phyloP scores from a whole-genome alignment of 1,140 invertebrate species.

The Tenebrio molitor region DNA sequence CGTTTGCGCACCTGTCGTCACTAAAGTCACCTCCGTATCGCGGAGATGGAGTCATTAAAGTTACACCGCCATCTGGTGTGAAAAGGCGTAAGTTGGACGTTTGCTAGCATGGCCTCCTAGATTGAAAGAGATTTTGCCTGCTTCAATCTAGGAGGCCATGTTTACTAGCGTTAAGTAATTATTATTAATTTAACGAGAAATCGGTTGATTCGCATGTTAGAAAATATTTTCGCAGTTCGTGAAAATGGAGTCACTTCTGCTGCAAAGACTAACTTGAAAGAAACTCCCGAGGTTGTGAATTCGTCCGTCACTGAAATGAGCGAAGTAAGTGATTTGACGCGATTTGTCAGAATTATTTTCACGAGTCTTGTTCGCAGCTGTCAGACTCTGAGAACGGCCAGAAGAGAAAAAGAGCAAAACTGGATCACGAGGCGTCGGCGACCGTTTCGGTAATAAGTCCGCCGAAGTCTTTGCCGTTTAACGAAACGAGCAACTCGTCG shows the following conservation, averaged over 20 bases:
- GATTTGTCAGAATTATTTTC: not conserved
- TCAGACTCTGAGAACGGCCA: constrained; percentile 46
- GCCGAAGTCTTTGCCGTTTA: constrained; percentile 36
- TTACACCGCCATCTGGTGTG: constrained; percentile 30
- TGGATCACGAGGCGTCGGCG: constrained; percentile 23
- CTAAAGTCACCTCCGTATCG: constrained; percentile 60
- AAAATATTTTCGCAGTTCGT: constrained; percentile 36
- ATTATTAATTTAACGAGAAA: not conserved
- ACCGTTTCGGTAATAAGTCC: not conserved
- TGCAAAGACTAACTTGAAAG: not conserved
- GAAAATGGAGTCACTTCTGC: constrained; percentile 45
- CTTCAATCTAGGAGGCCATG: too few species aligned
- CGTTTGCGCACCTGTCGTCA: constrained; percentile 73
- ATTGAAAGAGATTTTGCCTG: too few species aligned
- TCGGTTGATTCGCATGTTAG: too few species aligned
- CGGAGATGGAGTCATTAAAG: constrained; percentile 54
- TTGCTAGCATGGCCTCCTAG: too few species aligned
- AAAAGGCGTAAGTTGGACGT: constrained; percentile 39
- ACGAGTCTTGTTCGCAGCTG: not conserved
- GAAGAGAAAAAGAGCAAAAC: constrained; percentile 47
- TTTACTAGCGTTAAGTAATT: not conserved
- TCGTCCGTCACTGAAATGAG: not conserved
- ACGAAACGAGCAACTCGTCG: constrained; percentile 81
- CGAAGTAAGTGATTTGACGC: constrained; percentile 18
- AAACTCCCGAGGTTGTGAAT: not conserved